phyloP scores from a whole-genome alignment of 1,140 invertebrate genomes.

The Drosophila kepulauana region DNA sequence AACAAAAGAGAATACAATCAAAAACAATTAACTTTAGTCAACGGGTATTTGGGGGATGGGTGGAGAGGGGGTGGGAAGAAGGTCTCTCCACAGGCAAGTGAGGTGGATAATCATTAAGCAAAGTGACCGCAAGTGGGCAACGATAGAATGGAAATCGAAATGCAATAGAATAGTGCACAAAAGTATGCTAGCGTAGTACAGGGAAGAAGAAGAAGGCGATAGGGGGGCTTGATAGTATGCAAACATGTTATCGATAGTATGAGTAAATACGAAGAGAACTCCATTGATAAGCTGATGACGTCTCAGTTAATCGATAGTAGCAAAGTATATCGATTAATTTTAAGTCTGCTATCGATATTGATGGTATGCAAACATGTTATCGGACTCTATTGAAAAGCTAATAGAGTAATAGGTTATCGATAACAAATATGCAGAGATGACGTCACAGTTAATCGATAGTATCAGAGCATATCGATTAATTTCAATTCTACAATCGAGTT shows the following conservation, averaged over 20 bases:
- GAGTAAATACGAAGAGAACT: too few species aligned
- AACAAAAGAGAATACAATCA: conserved; percentile 2
- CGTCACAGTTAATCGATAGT: too few species aligned
- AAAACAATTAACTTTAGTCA: conserved; percentile 11
- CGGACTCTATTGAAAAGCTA: too few species aligned
- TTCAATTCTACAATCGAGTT: background rate
- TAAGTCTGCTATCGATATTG: too few species aligned
- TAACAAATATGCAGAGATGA: background rate
- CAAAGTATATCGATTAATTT: too few species aligned
- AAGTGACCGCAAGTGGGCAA: conserved; percentile 11
- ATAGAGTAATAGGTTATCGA: background rate
- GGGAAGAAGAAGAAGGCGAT: background rate
- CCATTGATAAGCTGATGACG: too few species aligned
- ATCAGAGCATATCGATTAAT: too few species aligned
- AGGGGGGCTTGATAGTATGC: conserved; percentile 4
- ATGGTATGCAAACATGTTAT: too few species aligned
- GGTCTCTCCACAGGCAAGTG: background rate
- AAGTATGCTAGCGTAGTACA: conserved; percentile 10
- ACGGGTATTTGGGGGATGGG: background rate
- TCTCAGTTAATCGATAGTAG: too few species aligned
- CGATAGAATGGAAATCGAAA: background rate
- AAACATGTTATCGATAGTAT: background rate
- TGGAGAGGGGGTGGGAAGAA: background rate
- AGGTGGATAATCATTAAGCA: background rate
- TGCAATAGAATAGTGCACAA: conserved; percentile 8